Base-by-base conservation (phyloP, 2,113 vertebrate genomes). In the Lucifuga dentata region DNA sequence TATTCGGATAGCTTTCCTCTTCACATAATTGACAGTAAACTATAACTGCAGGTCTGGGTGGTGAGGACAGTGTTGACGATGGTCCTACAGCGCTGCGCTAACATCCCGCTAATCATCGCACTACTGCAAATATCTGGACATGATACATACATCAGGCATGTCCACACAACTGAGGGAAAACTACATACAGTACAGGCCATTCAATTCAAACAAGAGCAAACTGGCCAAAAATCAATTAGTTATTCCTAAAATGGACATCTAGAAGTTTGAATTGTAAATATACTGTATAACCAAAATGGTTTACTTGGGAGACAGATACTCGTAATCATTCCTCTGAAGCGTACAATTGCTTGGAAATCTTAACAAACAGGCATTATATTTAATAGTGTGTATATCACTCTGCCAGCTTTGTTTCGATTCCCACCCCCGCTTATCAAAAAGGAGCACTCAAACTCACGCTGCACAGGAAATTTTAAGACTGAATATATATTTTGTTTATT, bases 401-500 rank as follows among this genome's bases (percentile, higher is more conserved):
- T 84, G 78, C 67, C 78, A 87, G 79, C 73, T 63, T 69, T 76
- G 81, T 79, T 80, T 86, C n/a, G n/a, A n/a, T 29, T 29, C 26
- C 26, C 26, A 3, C 26, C 70, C 83, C 84, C 89, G 87, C 87
- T 84, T 88, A 86, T 85, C 81, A 89, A 89, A 91, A 87, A 90
- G 64, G 83, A 90, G 81, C 84, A 91, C 85, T 89, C 90, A 87
- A 90, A 90, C 85, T 88, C 88, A 85, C 86, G 57, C 87, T 86
- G 85, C 89, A 91, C 88, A 89, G 84, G 85, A 86, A 88, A 73
- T 76, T 84, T 91, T 92, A 92, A 91, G 91, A 92, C 91, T 91
- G 89, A 91, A 92, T 92, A 92, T 91, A 92, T 89, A 89, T 89
- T 90, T 91, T 90, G 90, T 90, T 91, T 92, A 90, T 91, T 91